Evolutionary conservation across 2,797 vertebrate species (phyloP).

Genomic region (Oophaga sylvatica): DNA sequence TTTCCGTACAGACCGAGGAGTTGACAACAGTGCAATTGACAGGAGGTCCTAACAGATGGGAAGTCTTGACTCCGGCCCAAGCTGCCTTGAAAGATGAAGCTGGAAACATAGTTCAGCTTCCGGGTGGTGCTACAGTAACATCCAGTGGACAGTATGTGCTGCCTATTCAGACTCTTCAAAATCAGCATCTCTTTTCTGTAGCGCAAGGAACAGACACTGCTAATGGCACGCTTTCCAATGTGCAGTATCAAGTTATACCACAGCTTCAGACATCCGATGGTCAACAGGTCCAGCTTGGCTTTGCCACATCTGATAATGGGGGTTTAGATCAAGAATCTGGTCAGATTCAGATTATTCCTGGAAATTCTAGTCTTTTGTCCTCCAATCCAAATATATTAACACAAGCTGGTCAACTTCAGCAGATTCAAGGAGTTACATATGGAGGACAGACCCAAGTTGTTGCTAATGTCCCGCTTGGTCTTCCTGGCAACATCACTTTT

Average conservation of each 20-base stretch:
- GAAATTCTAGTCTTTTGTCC: constrained; percentile 84
- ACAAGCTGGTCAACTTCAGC: constrained; percentile 93
- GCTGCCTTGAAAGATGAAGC: constrained; percentile 91
- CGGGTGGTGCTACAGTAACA: constrained; percentile 89
- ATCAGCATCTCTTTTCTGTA: constrained; percentile 95
- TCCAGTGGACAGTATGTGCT: constrained; percentile 98
- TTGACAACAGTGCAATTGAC: constrained; percentile 87
- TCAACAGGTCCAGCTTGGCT: constrained; percentile 90
- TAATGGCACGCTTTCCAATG: constrained; percentile 93
- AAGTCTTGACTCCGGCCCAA: constrained; percentile 87
- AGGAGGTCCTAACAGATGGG: constrained; percentile 92
- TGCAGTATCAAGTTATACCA: constrained; percentile 99
- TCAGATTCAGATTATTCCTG: constrained; percentile 96
- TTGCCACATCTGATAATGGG: constrained; percentile 88
- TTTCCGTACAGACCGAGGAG: constrained; percentile 81
- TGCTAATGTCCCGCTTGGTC: constrained; percentile 72
- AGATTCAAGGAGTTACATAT: constrained; percentile 95
- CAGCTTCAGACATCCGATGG: constrained; percentile 96
- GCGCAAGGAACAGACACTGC: constrained; percentile 90
- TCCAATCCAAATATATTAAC: constrained; percentile 92
- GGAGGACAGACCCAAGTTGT: constrained; percentile 97
- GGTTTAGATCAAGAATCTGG: constrained; percentile 92
- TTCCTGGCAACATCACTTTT: constrained; percentile 98
- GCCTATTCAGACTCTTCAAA: constrained; percentile 96
- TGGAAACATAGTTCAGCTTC: constrained; percentile 93